Evolutionary conservation across 2,888 invertebrate genomes (phyloP).

Genomic region (Glomeris marginata): DNA sequence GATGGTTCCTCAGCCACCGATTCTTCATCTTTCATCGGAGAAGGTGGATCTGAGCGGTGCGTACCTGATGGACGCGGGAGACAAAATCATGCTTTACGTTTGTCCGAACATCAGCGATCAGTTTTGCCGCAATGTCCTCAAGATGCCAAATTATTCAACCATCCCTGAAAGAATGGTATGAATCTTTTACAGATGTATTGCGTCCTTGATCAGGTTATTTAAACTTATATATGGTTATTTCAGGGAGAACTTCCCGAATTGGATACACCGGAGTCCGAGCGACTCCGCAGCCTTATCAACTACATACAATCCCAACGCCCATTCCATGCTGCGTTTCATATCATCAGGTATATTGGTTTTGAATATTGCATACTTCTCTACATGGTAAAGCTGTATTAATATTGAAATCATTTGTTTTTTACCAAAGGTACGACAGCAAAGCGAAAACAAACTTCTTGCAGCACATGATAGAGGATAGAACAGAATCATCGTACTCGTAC

Average conservation of each 20-base stretch:
- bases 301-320: conserved; percentile 75
- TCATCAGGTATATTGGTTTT: conserved; percentile 50
- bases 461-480: conserved; percentile 81
- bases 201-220: too few species aligned
- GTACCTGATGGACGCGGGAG: conserved; percentile 80
- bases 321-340: conserved; percentile 55
- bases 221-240: too few species aligned
- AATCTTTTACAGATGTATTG: conserved; percentile 5
- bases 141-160: conserved; percentile 52
- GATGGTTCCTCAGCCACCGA: conserved; percentile 43
- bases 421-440: conserved; percentile 77
- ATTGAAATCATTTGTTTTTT: conserved; percentile 11
- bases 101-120: conserved; percentile 59
- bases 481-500: conserved; percentile 87
- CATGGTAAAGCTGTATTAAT: neutral
- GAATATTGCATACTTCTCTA: neutral
- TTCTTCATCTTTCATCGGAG: conserved; percentile 67
- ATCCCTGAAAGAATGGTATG: conserved; percentile 48
- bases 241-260: conserved; percentile 61
- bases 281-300: conserved; percentile 62
- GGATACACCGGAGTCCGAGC: conserved; percentile 54
- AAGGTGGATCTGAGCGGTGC: conserved; percentile 60
- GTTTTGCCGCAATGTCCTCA: conserved; percentile 62
- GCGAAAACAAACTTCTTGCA: conserved; percentile 67
- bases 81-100: conserved; percentile 63